phyloP scores from a whole-genome alignment of 2,113 vertebrate genomes.

The Gambusia affinis region DNA sequence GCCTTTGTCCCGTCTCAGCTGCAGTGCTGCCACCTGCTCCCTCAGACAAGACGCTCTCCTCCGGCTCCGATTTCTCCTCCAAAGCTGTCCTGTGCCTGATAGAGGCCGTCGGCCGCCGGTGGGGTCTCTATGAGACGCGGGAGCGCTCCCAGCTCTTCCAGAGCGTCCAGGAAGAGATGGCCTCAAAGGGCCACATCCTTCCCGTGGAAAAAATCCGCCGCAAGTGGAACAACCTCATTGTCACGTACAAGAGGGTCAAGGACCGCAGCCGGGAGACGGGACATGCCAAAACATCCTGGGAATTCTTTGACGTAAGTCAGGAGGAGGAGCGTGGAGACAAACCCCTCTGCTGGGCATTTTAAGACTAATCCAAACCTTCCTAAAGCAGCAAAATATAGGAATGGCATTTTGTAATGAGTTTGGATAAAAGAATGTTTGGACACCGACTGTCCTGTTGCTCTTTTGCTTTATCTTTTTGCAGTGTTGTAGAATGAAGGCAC shows the following conservation, averaged over 20 bases:
- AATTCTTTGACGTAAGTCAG: conserved; percentile 79
- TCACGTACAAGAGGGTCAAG: conserved; percentile 83
- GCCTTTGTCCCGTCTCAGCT: conserved; percentile 33
- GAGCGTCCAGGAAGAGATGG: conserved; percentile 81
- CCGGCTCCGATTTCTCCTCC: conserved; percentile 77
- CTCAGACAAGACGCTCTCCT: conserved; percentile 59
- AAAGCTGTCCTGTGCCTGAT: conserved; percentile 79
- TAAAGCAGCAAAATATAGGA: neutral
- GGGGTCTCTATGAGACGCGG: conserved; percentile 76
- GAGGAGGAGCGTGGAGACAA: neutral
- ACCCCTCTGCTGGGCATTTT: neutral
- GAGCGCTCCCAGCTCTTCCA: conserved; percentile 83
- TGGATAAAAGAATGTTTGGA: no score
- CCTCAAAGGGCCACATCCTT: conserved; percentile 73
- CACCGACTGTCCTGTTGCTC: no score
- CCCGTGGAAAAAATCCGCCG: conserved; percentile 80
- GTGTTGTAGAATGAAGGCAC: neutral
- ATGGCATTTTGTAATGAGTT: no score
- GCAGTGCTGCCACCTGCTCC: conserved; percentile 47
- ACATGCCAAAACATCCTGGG: conserved; percentile 80
- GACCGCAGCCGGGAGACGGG: conserved; percentile 78
- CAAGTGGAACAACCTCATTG: conserved; percentile 85
- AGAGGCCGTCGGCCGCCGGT: conserved; percentile 77
- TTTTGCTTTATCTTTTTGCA: neutral
- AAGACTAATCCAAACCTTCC: neutral